Base-by-base conservation (phyloP, 1,140 invertebrate species). In the Triops cancriformis region DNA sequence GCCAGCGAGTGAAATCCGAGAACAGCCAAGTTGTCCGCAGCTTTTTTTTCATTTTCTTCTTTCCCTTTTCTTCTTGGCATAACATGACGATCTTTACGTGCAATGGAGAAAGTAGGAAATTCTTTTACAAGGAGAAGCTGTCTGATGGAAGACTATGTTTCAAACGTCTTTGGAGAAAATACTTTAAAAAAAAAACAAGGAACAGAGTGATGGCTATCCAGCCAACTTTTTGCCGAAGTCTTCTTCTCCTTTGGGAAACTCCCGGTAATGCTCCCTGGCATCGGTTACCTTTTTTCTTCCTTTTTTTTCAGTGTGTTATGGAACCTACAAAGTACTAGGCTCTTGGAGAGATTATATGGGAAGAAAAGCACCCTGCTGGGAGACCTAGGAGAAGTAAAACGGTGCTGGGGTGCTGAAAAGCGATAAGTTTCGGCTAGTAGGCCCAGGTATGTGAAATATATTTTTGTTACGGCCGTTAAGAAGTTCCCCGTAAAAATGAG, bases 61-160 rank as follows among this genome's bases (percentile, higher is more conserved):
- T 4, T 37, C 7, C 7, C 31, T 7, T 7, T 7, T 37, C 2
- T 37, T 37, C 31, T 18, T n/a, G 51, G 51, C 14, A 23, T 18
- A 64, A 64, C 51, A 64, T 64, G 51, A 2, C n/a, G 51, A 64
- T 64, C 51, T 64, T 64, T 64, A 64, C 51, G 51, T 64, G 51
- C 51, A 64, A 9, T 64, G 51, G 51, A 23, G 51, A 64, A 64
- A 64, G 51, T 64, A 64, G 51, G 51, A 23, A 64, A 64, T 64
- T 18, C 51, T 64, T 64, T 37, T 7, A 37, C 31, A 37, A 37
- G 45, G 23, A 23, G 51, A 64, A 64, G 51, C 23, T 64, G 51
- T 14, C 51, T 18, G 51, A 64, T 64, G n/a, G 51, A 23, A 64
- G 51, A 64, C 51, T 6, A 64, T 10, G 51, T 4, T 37, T 7